phyloP scores from a whole-genome alignment of 2,888 invertebrate genomes.

The Tetramorium bicarinatum region DNA sequence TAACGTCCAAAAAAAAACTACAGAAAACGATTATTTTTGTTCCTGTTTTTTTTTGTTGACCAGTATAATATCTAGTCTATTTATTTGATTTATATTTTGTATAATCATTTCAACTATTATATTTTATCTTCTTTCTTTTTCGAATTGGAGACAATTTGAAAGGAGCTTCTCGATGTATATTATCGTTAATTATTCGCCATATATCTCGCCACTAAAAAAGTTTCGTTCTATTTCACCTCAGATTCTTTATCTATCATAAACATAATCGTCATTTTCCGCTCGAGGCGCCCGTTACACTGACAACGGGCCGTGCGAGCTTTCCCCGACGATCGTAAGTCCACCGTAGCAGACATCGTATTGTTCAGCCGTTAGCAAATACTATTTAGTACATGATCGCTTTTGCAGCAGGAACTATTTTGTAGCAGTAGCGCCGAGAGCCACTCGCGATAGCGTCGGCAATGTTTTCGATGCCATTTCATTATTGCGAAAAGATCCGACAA shows the following conservation, averaged over 20 bases:
- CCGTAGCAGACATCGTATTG: conserved; percentile 6
- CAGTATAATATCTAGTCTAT: not conserved
- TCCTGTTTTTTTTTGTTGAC: not conserved
- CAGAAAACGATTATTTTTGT: not conserved
- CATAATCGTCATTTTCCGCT: conserved; percentile 19
- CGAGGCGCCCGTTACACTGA: not conserved
- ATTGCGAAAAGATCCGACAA: conserved; percentile 10
- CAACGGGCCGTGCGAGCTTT: conserved; percentile 41
- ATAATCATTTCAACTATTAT: not conserved
- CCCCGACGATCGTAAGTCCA: conserved; percentile 39
- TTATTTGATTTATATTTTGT: not conserved
- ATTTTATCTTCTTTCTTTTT: not conserved
- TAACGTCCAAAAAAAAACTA: not conserved
- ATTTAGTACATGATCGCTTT: conserved; percentile 84
- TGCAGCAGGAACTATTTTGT: conserved; percentile 83
- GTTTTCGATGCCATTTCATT: conserved; percentile 48
- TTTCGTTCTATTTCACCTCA: not conserved
- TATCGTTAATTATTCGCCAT: conserved; percentile 13
- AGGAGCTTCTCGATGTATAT: not conserved
- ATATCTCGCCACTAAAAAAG: conserved; percentile 20
- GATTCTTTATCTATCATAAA: not conserved
- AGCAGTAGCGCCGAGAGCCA: conserved; percentile 54
- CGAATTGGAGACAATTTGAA: not conserved
- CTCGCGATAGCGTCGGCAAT: conserved; percentile 59
- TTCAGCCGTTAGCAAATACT: conserved; percentile 76